These are phyloP conservation scores for Aptenodytes forsteri DNA, from an alignment of 2,113 vertebrate species.

Conservation along the genomic window DNA sequence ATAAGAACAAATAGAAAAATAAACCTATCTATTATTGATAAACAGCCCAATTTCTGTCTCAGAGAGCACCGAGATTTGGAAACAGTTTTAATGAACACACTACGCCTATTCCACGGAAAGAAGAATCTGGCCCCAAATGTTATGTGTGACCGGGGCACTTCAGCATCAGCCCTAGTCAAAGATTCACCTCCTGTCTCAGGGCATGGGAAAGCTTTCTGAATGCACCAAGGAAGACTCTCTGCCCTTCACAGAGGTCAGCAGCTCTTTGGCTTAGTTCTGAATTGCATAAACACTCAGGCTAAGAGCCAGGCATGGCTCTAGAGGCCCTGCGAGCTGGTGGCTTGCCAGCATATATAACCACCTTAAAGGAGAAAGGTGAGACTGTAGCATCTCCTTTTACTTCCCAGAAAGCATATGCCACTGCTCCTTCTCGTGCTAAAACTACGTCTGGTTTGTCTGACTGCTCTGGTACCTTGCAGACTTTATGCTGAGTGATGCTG, in stretches of 20 bases:
- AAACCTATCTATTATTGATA: neutral
- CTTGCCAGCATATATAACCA: neutral
- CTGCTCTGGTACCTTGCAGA: neutral
- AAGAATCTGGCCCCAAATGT: neutral
- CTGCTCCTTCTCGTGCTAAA: neutral
- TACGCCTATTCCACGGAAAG: accelerated
- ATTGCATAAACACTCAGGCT: neutral
- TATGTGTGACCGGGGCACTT: neutral
- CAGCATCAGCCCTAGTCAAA: neutral
- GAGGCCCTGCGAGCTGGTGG: neutral
- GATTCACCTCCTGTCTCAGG: neutral
- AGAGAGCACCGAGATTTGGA: neutral
- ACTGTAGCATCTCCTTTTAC: neutral
- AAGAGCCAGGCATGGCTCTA: neutral
- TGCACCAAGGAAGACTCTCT: neutral
- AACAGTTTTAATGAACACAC: accelerated
- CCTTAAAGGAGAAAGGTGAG: neutral
- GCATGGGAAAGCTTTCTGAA: conserved; percentile 4
- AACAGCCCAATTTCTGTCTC: neutral
- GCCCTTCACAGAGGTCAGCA: conserved; percentile 43
- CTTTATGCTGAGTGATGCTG: neutral
- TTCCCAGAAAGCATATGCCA: neutral
- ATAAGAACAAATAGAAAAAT: neutral
- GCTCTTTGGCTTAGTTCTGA: neutral
- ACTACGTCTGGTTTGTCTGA: neutral